phyloP scores from a whole-genome alignment of 2,888 invertebrate species.

The Mythimna impura region DNA sequence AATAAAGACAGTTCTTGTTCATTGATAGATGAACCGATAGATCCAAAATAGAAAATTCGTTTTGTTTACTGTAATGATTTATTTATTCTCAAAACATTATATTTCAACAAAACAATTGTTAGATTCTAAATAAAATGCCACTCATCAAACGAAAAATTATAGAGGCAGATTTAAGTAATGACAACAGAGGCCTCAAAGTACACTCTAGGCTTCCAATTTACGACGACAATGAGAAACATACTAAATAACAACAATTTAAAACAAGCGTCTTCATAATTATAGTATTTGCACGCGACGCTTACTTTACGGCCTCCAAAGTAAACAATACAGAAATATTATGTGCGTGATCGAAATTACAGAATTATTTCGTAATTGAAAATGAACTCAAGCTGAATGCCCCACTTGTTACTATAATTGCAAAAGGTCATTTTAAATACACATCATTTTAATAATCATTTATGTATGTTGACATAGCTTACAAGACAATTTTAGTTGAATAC shows the following conservation, averaged over 20 bases:
- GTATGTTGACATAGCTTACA: slow-evolving; percentile 17
- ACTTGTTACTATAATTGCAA: slow-evolving; percentile 51
- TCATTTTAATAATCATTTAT: slow-evolving; percentile 44
- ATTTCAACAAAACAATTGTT: background rate
- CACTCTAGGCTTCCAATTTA: slow-evolving; percentile 22
- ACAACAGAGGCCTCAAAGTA: slow-evolving; percentile 13
- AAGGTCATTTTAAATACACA: slow-evolving; percentile 53
- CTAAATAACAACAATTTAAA: slow-evolving; percentile 42
- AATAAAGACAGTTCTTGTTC: no score
- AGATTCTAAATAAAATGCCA: background rate
- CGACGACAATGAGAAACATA: slow-evolving; percentile 32
- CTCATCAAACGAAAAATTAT: background rate
- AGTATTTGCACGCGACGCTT: slow-evolving; percentile 51
- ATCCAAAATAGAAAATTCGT: background rate
- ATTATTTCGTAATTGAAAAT: slow-evolving; percentile 72
- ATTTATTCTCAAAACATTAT: background rate
- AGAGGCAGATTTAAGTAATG: slow-evolving; percentile 9
- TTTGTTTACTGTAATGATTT: no score
- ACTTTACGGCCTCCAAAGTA: slow-evolving; percentile 63
- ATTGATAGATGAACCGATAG: no score
- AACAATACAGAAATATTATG: slow-evolving; percentile 64
- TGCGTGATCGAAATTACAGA: slow-evolving; percentile 67
- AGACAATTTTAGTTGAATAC: slow-evolving; percentile 2
- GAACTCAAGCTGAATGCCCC: slow-evolving; percentile 63
- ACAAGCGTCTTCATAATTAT: slow-evolving; percentile 53